These are phyloP conservation scores for Heterocephalus glaber DNA, from an alignment of 2,113 vertebrate genomes.

Conservation along the genomic window DNA sequence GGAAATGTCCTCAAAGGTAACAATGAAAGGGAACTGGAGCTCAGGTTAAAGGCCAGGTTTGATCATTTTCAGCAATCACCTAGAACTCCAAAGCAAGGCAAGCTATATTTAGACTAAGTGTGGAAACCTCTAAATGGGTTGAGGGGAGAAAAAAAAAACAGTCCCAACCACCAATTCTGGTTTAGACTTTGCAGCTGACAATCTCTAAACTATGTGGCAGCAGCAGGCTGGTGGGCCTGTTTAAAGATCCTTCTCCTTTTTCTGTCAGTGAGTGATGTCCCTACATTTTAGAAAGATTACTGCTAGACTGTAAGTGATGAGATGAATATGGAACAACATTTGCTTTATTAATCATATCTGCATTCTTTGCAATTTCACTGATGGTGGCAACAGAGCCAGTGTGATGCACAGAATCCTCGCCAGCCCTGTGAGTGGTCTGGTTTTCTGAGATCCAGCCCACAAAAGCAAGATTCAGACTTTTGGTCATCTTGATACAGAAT, in stretches of 20 bases:
- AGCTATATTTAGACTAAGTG: slow-evolving; percentile 43
- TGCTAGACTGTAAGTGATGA: slow-evolving; percentile 53
- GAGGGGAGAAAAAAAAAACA: neutral
- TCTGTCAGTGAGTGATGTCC: slow-evolving; percentile 64
- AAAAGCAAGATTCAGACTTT: slow-evolving; percentile 20
- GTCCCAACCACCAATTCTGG: slow-evolving; percentile 50
- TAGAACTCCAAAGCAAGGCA: slow-evolving; percentile 57
- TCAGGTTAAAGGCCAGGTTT: slow-evolving; percentile 54
- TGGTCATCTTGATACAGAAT: neutral
- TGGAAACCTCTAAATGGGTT: neutral
- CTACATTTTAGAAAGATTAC: slow-evolving; percentile 66
- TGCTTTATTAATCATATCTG: slow-evolving; percentile 71
- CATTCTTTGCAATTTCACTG: slow-evolving; percentile 51
- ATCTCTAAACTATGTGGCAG: slow-evolving; percentile 38
- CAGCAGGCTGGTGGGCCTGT: slow-evolving; percentile 52
- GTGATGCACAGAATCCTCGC: neutral
- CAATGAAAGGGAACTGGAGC: slow-evolving; percentile 54
- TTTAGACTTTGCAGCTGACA: slow-evolving; percentile 59
- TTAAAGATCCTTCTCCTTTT: slow-evolving; percentile 51
- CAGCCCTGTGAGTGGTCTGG: neutral
- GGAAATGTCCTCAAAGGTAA: slow-evolving; percentile 63
- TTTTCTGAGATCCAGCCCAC: neutral
- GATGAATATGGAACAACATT: slow-evolving; percentile 65
- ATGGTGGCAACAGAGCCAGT: slow-evolving; percentile 27
- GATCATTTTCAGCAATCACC: slow-evolving; percentile 63